These are phyloP conservation scores for Myrmecophaga tridactyla DNA, from an alignment of 2,113 vertebrate species.

Conservation along the genomic window DNA sequence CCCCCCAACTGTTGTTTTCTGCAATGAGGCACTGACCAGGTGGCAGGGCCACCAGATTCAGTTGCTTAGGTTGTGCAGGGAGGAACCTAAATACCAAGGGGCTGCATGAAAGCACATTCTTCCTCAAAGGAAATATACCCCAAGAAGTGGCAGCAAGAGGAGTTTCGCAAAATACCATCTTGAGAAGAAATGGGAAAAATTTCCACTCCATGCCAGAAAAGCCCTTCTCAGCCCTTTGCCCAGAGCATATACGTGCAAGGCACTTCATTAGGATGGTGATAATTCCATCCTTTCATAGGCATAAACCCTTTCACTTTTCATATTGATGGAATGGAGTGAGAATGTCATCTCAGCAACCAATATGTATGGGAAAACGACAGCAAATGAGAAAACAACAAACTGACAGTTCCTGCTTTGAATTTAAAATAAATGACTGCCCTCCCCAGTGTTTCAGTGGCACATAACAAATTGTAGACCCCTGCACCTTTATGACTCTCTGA, in stretches of 20 bases:
- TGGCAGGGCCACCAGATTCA: not conserved
- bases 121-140: not conserved
- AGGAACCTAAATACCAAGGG: not conserved
- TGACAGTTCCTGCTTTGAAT: not conserved
- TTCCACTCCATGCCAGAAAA: not conserved
- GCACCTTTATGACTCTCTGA: not conserved
- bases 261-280: not conserved
- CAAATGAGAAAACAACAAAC: not conserved
- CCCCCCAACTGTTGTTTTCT: not conserved
- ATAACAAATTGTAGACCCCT: not conserved
- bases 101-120: not conserved
- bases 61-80: not conserved
- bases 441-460: not conserved
- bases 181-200: not conserved
- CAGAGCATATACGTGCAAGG: not conserved
- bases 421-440: not conserved
- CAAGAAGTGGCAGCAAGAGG: not conserved
- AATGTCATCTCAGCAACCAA: not conserved
- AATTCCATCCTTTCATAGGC: not conserved
- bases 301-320: too few species aligned
- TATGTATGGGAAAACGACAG: not conserved
- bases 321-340: not conserved
- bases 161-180: not conserved
- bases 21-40: fast-evolving
- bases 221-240: not conserved